Evolutionary conservation across 2,888 invertebrate genomes (phyloP), one percentile per base, ranked within the genome.

Genomic region (Mycogona germanica): DNA sequence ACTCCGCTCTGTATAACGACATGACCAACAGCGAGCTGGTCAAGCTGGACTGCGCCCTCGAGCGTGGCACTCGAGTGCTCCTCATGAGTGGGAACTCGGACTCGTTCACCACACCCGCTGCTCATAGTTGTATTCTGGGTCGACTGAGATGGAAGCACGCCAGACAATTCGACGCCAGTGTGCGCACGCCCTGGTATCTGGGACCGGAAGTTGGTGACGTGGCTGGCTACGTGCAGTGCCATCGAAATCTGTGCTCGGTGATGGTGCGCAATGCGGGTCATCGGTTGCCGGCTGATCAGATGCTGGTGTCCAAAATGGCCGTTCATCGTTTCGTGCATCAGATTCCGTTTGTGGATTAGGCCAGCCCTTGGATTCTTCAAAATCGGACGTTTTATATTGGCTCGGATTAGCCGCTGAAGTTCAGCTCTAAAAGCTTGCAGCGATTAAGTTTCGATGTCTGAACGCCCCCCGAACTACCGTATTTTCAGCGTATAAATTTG

Each of bases 281-380:
- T 63, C 83, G 87, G 82, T 83, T 84, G 9, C 84, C 86, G 0
- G 73, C 75, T 29, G 85, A 87, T 70, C 84, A 87, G 66, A 85
- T 87, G 17, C 12, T 7, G 9, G 7, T 9, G 7, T 12, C 41
- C 21, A 9, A 14, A 19, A 19, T 7, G 7, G 41, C 23, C 9
- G 41, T 41, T 19, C 14, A 19, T 17, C 41, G 41, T 9, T 41
- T 41, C 19, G 17, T 41, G 9, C 12, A 41, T 19, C 9, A 41
- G 9, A 41, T 19, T 19, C 41, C 41, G 12, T 41, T 41, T 35
- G n/a, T n/a, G n/a, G n/a, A n/a, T n/a, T n/a, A n/a, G n/a, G n/a
- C n/a, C n/a, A n/a, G n/a, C n/a, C n/a, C n/a, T n/a, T n/a, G n/a
- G n/a, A n/a, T n/a, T n/a, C n/a, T n/a, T n/a, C n/a, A n/a, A n/a